Evolutionary conservation across 2,888 invertebrate species (phyloP), one percentile per base, ranked within the genome.

Genomic region (Mesochorus sp.): DNA sequence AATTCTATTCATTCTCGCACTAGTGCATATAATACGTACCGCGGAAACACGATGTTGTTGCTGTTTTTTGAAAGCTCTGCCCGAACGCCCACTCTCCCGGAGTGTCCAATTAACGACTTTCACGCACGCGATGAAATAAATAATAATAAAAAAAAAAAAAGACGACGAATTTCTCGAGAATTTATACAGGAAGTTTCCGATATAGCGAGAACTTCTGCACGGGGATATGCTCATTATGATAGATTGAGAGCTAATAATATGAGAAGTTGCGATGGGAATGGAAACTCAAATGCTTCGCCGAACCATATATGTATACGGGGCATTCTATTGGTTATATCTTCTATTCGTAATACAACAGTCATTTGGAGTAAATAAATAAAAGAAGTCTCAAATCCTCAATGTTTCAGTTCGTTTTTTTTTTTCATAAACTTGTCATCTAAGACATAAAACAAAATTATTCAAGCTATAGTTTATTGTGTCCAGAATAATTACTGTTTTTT

Each of bases 21-120:
- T 14, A 44, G 26, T 28, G n/a, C n/a, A n/a, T n/a, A n/a, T n/a
- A n/a, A 3, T n/a, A 10, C 3, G 10, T 44, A 31, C 28, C 14
- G 0, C 17, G 17, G 19, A 8, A 44, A 31, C 6, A 61, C n/a
- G n/a, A n/a, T n/a, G n/a, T n/a, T 39, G 14, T 8, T 14, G 1
- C 12, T 17, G n/a, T 61, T 28, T 31, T 61, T 12, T 61, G 10
- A 28, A 61, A 17, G 19, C 44, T 51, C 24, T 55, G n/a, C 14
- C 21, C 34, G 24, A 24, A 14, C 34, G 49, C 64, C 49, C 12
- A 49, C 34, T 64, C 64, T 64, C 49, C 24, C 37, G 17, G 2
- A 39, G 28, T 42, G 17, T 28, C 24, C 70, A 66, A 76, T 76
- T 64, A 71, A 57, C 57, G 26, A 76, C 71, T 76, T 76, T 76